Evolutionary conservation across 1,140 invertebrate genomes (phyloP).

Genomic region (Phenacoccus solenopsis): DNA sequence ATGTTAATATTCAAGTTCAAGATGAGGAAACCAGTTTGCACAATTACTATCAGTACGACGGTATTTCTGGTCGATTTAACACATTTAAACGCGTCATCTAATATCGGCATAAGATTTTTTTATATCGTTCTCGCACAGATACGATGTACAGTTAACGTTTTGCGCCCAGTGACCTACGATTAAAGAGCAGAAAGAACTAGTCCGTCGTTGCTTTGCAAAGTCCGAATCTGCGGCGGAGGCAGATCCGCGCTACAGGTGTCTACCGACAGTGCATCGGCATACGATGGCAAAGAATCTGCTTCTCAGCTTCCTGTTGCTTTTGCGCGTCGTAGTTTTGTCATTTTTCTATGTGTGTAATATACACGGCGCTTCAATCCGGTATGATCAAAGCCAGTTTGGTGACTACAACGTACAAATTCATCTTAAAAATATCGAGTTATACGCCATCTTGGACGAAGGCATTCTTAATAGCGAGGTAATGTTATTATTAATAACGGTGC

Average conservation of each 20-base stretch:
- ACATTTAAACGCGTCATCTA: not conserved
- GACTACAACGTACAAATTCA: constrained; percentile 63
- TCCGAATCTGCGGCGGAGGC: not conserved
- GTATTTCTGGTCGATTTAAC: constrained; percentile 1
- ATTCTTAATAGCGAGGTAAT: not conserved
- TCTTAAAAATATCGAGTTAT: constrained; percentile 58
- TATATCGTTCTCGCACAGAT: not conserved
- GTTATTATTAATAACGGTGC: not conserved
- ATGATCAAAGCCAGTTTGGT: constrained; percentile 61
- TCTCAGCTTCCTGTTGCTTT: not conserved
- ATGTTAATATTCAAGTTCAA: not conserved
- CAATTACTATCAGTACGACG: not conserved
- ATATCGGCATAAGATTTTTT: constrained; percentile 2
- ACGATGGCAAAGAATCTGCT: not conserved
- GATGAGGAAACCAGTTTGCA: not conserved
- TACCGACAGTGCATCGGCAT: not conserved
- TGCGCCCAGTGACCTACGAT: not conserved
- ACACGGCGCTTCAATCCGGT: constrained; percentile 29
- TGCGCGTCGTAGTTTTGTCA: not conserved
- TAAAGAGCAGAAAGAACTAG: not conserved
- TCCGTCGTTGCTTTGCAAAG: not conserved
- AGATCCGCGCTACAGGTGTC: not conserved
- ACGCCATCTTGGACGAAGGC: constrained; percentile 45
- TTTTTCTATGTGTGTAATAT: not conserved
- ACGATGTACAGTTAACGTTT: constrained; percentile 1